Conservation (phyloP, 2,888 invertebrate genomes). For the Hoplodrina ambigua region DNA sequence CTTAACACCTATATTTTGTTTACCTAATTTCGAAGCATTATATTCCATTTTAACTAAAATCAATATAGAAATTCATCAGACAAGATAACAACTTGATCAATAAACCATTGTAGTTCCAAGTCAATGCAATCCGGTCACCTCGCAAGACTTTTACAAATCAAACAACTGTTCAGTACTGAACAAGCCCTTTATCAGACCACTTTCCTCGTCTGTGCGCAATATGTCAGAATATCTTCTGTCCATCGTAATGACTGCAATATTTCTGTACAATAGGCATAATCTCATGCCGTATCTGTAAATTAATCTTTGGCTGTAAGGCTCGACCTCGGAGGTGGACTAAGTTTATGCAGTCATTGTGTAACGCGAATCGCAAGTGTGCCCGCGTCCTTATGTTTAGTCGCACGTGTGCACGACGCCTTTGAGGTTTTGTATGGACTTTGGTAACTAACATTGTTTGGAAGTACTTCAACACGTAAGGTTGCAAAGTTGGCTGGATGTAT, state of each 20-base stretch:
- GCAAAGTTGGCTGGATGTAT: conserved; percentile 10
- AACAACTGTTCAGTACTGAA: conserved; percentile 4
- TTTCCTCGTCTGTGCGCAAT: conserved; percentile 34
- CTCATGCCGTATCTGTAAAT: conserved; percentile 45
- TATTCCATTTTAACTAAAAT: not conserved
- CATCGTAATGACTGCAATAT: conserved; percentile 53
- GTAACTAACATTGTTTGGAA: conserved; percentile 24
- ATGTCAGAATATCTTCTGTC: conserved; percentile 43
- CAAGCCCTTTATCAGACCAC: conserved; percentile 23
- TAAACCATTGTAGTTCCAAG: conserved; percentile 5
- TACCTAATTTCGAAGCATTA: too few species aligned
- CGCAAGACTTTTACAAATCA: conserved; percentile 4
- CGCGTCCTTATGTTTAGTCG: conserved; percentile 42
- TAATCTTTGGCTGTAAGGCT: conserved; percentile 42
- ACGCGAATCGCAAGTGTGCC: conserved; percentile 42
- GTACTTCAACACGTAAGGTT: conserved; percentile 18
- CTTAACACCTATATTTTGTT: too few species aligned
- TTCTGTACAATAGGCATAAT: conserved; percentile 26
- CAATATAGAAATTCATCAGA: not conserved
- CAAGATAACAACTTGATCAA: not conserved
- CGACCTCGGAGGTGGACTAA: conserved; percentile 60
- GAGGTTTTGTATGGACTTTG: conserved; percentile 34
- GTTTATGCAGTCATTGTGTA: conserved; percentile 61
- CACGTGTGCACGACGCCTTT: conserved; percentile 54
- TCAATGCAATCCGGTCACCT: conserved; percentile 17